These are phyloP conservation scores for Platycercus adscitus DNA, from an alignment of 2,113 vertebrate species.

Conservation along the genomic window DNA sequence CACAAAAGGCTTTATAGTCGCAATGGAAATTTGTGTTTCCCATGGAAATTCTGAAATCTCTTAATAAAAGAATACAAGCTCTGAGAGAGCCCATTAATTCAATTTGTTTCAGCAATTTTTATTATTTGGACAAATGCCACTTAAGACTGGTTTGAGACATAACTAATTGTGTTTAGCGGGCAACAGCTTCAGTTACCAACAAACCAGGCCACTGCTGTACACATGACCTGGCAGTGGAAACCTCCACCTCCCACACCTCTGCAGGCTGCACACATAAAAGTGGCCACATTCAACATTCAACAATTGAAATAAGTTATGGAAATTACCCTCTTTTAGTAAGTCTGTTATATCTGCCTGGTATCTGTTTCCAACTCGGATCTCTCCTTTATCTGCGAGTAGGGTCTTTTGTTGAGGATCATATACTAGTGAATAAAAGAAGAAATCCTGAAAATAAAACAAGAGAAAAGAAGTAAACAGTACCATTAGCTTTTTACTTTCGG, in stretches of 20 bases:
- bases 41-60: conserved; percentile 24
- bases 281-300: neutral
- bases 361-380: conserved; percentile 96
- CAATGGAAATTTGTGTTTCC: conserved; percentile 5
- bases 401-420: conserved; percentile 99
- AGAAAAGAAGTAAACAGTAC: neutral
- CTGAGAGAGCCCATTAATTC: conserved; percentile 24
- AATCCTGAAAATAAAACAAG: conserved; percentile 82
- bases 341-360: conserved; percentile 98
- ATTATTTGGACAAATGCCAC: conserved; percentile 26
- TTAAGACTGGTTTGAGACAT: neutral
- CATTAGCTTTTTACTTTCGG: conserved; percentile 1
- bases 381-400: conserved; percentile 95
- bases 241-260: neutral
- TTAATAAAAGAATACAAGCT: neutral
- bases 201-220: neutral
- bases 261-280: neutral
- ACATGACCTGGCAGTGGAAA: neutral
- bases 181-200: neutral
- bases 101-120: conserved; percentile 42
- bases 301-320: neutral
- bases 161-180: neutral
- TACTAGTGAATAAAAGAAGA: conserved; percentile 98
- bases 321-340: conserved; percentile 89
- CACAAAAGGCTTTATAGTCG: neutral